Evolutionary conservation across 1,140 invertebrate genomes (phyloP).

Genomic region (Bombyx mori): ASM3026992v2 NC_085114.1:13246001-13246500

Average conservation of each 20-base stretch:
- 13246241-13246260: slow-evolving; percentile 87
- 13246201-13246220: slow-evolving; percentile 88
- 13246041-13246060: slow-evolving; percentile 30
- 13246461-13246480: slow-evolving; percentile 57
- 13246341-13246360: slow-evolving; percentile 86
- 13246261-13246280: slow-evolving; percentile 84
- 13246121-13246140: slow-evolving; percentile 87
- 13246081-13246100: slow-evolving; percentile 75
- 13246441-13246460: slow-evolving; percentile 76
- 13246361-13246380: slow-evolving; percentile 93
- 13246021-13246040: slow-evolving; percentile 59
- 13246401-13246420: slow-evolving; percentile 86
- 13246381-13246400: slow-evolving; percentile 86
- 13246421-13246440: slow-evolving; percentile 89
- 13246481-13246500: slow-evolving; percentile 73
- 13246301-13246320: slow-evolving; percentile 62
- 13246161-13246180: slow-evolving; percentile 86
- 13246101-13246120: slow-evolving; percentile 86
- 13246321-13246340: slow-evolving; percentile 77
- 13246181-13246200: slow-evolving; percentile 75
- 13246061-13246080: slow-evolving; percentile 64
- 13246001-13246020: slow-evolving; percentile 23
- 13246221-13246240: slow-evolving; percentile 87
- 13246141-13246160: slow-evolving; percentile 85
- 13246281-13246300: slow-evolving; percentile 78